phyloP scores from a whole-genome alignment of 1,140 invertebrate species.

The Dendrolimus kikuchii region DNA sequence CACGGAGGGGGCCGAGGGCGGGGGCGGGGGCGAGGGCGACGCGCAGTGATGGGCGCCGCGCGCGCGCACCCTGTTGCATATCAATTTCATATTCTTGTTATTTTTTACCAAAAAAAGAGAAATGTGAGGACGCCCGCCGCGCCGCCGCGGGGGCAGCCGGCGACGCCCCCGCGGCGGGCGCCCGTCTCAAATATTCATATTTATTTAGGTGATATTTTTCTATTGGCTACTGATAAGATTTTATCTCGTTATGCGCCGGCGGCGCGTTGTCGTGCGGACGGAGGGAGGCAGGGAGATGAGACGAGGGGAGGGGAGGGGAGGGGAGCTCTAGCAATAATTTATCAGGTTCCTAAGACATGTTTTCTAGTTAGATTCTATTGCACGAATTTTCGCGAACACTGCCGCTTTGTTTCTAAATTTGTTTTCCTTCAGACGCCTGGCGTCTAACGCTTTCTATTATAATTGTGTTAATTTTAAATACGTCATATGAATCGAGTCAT shows the following conservation, averaged over 20 bases:
- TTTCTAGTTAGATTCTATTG: constrained; percentile 70
- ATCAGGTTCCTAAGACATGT: constrained; percentile 71
- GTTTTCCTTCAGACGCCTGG: constrained; percentile 42
- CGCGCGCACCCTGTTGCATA: constrained; percentile 31
- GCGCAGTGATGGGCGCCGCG: constrained; percentile 35
- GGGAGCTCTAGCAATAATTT: constrained; percentile 70
- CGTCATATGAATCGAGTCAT: constrained; percentile 41
- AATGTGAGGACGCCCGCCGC: constrained; percentile 11
- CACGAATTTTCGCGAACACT: constrained; percentile 69
- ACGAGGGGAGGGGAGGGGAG: constrained; percentile 31
- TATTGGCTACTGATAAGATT: constrained; percentile 70
- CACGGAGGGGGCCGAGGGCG: constrained; percentile 14
- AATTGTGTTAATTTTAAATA: constrained; percentile 28
- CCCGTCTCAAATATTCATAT: constrained; percentile 54
- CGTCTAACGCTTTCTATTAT: constrained; percentile 43
- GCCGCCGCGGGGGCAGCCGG: constrained; percentile 2
- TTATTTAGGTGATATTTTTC: constrained; percentile 72
- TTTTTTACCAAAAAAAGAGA: constrained; percentile 59
- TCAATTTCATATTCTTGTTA: constrained; percentile 55
- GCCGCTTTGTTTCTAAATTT: constrained; percentile 63
- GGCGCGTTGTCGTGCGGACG: constrained; percentile 13
- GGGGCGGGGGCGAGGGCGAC: constrained; percentile 21
- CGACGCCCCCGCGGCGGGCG: constrained; percentile 20
- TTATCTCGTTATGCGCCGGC: constrained; percentile 56
- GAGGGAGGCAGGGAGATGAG: constrained; percentile 38